Evolutionary conservation across 1,140 invertebrate genomes (phyloP).

Genomic region (Vanessa atalanta): DNA sequence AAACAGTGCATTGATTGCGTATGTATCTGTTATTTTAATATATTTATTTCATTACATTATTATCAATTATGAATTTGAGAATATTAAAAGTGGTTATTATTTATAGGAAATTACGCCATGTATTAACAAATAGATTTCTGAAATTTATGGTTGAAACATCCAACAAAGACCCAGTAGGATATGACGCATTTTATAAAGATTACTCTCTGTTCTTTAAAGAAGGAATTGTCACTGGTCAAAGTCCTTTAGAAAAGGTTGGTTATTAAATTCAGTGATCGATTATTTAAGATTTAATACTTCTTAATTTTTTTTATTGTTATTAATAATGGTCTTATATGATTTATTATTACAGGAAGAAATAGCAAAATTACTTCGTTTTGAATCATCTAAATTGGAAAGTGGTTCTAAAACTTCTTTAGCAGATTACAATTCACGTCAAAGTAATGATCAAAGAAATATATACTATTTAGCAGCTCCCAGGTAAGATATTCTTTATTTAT

Average conservation of each 20-base stretch:
- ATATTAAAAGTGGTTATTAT: conserved; percentile 23
- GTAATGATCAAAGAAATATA: conserved; percentile 91
- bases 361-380: conserved; percentile 93
- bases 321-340: not conserved
- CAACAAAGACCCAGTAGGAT: conserved; percentile 91
- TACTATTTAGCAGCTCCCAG: conserved; percentile 97
- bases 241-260: conserved; percentile 89
- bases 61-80: not conserved
- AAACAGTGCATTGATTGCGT: conserved; percentile 94
- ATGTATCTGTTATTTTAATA: conserved; percentile 54
- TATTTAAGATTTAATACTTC: too few species aligned
- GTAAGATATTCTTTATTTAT: conserved; percentile 72
- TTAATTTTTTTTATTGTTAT: not conserved
- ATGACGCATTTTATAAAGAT: conserved; percentile 93
- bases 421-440: conserved; percentile 92
- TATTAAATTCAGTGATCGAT: not conserved
- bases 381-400: conserved; percentile 90
- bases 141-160: conserved; percentile 93
- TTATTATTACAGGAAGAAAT: conserved; percentile 90
- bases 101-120: conserved; percentile 90
- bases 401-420: conserved; percentile 90
- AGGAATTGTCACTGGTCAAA: conserved; percentile 92
- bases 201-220: conserved; percentile 97
- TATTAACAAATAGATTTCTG: conserved; percentile 91
- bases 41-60: not conserved